Evolutionary conservation across 2,113 vertebrate species (phyloP), one percentile per base, ranked within the genome.

Genomic region (Podocnemis expansa): DNA sequence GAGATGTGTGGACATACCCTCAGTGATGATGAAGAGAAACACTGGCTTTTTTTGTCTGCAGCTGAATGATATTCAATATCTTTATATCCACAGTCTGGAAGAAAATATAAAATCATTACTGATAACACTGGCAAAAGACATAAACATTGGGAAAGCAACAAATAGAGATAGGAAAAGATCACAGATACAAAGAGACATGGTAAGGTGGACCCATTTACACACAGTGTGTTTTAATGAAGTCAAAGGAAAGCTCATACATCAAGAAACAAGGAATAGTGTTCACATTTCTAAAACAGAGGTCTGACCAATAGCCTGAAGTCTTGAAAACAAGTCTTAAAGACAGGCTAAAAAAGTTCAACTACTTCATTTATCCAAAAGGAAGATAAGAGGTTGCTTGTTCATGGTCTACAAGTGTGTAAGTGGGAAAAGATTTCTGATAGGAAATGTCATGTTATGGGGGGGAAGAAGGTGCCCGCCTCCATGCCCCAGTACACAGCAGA

Each of bases 321-420:
- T 87, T 52, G 55, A 85, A 93, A 93, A 79, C 4, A 47, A 85
- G 34, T 49, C 10, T 70, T 87, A 70, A 2, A 2, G 80, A 92
- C 89, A n/a, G 2, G n/a, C 5, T 91, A 92, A n/a, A 67, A 4
- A 67, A n/a, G 31, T 67, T n/a, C 60, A 76, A 91, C 31, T 85
- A 21, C 80, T 88, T 89, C 73, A 38, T 87, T 95, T 93, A 83
- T 82, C 83, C 90, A 82, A 94, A 34, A 67, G 95, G 95, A 94
- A 17, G 16, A 67, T 90, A 90, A 94, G 60, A 94, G 93, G 93
- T 94, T 1, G 87, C 79, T 82, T 70, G n/a, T 79, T 73, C 85
- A 93, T 10, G 60, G 76, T 52, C 17, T 91, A 93, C 91, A 96
- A 89, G 56, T 93, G 56, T 38, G 29, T 93, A 63, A 52, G 90